phyloP scores from a whole-genome alignment of 2,888 invertebrate species.

The Pegoplata infirma region DNA sequence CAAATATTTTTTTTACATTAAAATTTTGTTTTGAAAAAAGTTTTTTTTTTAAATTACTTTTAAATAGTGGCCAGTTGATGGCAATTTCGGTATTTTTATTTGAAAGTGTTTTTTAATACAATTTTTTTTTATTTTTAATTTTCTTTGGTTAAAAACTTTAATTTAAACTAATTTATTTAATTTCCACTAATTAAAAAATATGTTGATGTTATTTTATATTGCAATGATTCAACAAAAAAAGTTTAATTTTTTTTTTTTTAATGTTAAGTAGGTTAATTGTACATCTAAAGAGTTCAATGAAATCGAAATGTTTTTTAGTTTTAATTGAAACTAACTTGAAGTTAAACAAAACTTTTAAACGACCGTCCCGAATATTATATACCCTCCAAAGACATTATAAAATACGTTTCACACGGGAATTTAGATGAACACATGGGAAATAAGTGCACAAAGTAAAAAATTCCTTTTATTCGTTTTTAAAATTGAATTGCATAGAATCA shows the following conservation, averaged over 20 bases:
- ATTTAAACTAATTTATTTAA: conserved; percentile 59
- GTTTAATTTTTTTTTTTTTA: conserved; percentile 6
- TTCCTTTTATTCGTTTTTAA: no score
- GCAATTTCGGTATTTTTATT: conserved; percentile 23
- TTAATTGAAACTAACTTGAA: neutral
- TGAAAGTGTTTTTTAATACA: conserved; percentile 5
- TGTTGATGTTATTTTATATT: conserved; percentile 9
- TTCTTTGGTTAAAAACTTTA: conserved; percentile 34
- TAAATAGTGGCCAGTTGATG: conserved; percentile 20
- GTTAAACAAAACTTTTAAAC: no score
- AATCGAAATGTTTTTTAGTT: conserved; percentile 18
- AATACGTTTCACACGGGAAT: no score
- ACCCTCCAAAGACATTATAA: no score
- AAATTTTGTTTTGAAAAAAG: no score
- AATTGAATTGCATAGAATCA: no score
- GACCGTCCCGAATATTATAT: no score
- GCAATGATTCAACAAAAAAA: conserved; percentile 44
- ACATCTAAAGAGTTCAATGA: conserved; percentile 32
- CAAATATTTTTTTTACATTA: neutral
- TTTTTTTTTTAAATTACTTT: conserved; percentile 22
- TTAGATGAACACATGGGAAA: no score
- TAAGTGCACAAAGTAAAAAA: no score
- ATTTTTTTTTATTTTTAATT: conserved; percentile 19
- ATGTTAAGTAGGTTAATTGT: conserved; percentile 50
- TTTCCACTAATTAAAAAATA: conserved; percentile 54